A percentile compares a stretch with the other conserved stretches of the same genome.
Evolutionary conservation across 1,140 invertebrate genomes (phyloP).

Genomic region (Achroia grisella): DNA sequence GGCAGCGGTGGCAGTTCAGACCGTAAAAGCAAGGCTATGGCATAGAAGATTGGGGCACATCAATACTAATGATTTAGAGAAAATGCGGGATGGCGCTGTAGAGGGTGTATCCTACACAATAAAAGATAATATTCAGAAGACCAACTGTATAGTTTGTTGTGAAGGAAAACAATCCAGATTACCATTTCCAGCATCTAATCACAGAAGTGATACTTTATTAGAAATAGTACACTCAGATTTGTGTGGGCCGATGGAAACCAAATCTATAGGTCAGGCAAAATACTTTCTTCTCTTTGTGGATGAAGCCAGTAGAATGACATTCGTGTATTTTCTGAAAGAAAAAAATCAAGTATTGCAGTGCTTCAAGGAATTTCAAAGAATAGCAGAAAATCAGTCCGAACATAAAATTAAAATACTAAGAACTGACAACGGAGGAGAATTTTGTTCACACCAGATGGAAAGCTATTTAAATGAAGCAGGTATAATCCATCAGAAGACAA

Average conservation of each 20-base stretch:
- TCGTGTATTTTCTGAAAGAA: constrained; percentile 36
- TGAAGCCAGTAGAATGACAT: neutral
- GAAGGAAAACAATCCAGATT: neutral
- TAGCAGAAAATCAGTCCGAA: constrained; percentile 29
- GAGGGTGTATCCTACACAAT: constrained; percentile 2
- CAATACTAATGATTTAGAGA: constrained; percentile 10
- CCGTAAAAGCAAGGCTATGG: no score
- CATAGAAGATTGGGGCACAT: constrained; percentile 14
- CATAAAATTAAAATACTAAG: constrained; percentile 34
- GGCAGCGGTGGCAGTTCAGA: no score
- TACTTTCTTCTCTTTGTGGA: neutral
- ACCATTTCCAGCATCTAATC: neutral
- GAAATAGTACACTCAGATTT: neutral
- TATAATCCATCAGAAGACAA: constrained; percentile 44
- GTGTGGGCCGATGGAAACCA: neutral
- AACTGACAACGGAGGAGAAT: constrained; percentile 58
- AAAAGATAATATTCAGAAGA: neutral
- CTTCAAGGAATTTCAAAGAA: constrained; percentile 15
- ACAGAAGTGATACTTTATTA: neutral
- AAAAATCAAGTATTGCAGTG: constrained; percentile 34
- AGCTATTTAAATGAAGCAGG: constrained; percentile 16
- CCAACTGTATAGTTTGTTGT: neutral
- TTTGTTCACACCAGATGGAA: constrained; percentile 17
- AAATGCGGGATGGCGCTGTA: constrained; percentile 14
- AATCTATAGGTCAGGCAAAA: neutral